A percentile compares a stretch with the other conserved stretches of the same genome.
Conservation (phyloP, 2,797 vertebrate genomes). For the Molossus molossus region DNA sequence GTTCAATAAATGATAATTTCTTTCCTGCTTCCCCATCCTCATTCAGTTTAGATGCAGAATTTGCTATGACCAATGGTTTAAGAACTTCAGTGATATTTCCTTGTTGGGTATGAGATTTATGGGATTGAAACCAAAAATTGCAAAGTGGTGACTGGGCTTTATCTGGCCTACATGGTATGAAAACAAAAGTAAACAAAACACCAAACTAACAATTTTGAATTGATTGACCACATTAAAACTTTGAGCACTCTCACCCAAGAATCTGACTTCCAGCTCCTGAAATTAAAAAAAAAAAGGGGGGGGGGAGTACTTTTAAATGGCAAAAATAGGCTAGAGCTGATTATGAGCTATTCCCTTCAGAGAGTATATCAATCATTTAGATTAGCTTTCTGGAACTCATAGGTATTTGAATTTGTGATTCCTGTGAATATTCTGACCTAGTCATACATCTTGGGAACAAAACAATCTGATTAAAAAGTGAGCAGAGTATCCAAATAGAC, state of each 20-base stretch:
- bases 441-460: neutral
- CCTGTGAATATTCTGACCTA: neutral
- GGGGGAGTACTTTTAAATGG: neutral
- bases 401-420: constrained; percentile 12
- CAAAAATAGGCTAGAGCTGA: neutral
- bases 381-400: neutral
- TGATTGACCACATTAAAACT: neutral
- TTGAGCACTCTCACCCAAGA: constrained; percentile 18
- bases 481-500: neutral
- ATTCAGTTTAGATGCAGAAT: neutral
- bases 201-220: neutral
- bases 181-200: neutral
- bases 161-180: neutral
- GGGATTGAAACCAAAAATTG: neutral
- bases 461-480: neutral
- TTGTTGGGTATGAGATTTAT: neutral
- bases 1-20: neutral
- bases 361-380: neutral
- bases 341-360: neutral
- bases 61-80: neutral
- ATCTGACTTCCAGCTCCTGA: neutral
- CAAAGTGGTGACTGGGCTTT: neutral
- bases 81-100: neutral
- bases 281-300: constrained; percentile 20
- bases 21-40: neutral